These are phyloP conservation scores for Hydriomena furcata DNA, from an alignment of 2,888 invertebrate species.

Conservation along the genomic window DNA sequence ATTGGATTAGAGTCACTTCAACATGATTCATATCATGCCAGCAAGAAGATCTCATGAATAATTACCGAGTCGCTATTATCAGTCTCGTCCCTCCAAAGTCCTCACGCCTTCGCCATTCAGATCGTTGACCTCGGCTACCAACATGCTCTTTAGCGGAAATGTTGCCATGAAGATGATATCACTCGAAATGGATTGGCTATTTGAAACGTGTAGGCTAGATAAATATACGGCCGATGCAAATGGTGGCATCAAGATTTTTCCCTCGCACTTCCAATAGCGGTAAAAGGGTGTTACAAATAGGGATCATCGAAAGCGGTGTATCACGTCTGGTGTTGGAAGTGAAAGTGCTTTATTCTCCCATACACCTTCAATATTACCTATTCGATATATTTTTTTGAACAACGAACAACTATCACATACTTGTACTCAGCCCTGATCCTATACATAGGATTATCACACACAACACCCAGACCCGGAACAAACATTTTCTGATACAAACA, in stretches of 20 bases:
- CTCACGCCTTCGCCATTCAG: conserved; percentile 10
- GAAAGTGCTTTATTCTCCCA: neutral
- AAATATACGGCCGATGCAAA: conserved; percentile 12
- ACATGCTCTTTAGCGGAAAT: conserved; percentile 11
- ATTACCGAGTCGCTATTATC: conserved; percentile 4
- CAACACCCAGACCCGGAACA: no score
- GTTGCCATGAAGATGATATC: conserved; percentile 13
- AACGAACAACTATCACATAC: no score
- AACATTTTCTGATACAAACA: no score
- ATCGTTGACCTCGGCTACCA: conserved; percentile 3
- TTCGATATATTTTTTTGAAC: neutral
- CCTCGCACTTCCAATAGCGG: conserved; percentile 17
- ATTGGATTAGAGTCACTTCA: conserved; percentile 10
- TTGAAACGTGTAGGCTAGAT: conserved; percentile 8
- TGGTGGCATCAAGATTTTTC: conserved; percentile 18
- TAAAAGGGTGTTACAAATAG: conserved; percentile 28
- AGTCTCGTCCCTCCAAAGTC: neutral
- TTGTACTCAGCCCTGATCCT: no score
- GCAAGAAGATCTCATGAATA: conserved; percentile 12
- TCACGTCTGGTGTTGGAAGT: conserved; percentile 11
- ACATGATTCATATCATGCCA: conserved; percentile 3
- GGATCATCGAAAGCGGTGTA: conserved; percentile 13
- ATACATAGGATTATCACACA: no score
- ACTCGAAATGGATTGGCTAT: conserved; percentile 13
- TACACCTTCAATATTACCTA: no score